Percentiles rank a stretch among this genome's conserved stretches.
Evolutionary conservation across 2,888 invertebrate genomes (phyloP).

Genomic region (Meiosimyza decipiens): DNA sequence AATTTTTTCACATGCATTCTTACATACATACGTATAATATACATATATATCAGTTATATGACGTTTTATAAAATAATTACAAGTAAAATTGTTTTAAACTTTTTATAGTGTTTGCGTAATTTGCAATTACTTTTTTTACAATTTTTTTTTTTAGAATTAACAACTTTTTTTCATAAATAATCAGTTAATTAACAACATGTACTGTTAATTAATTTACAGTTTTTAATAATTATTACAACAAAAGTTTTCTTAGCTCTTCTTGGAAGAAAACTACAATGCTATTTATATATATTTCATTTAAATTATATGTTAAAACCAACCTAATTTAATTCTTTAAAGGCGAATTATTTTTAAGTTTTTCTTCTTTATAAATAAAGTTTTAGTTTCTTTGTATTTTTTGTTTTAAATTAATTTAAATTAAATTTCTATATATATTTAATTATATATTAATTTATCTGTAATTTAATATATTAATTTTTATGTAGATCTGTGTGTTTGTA

Average conservation of each 20-base stretch:
- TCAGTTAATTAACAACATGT: too few species aligned
- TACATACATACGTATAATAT: too few species aligned
- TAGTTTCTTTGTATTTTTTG: constrained; percentile 7
- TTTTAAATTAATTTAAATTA: constrained; percentile 17
- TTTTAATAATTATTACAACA: constrained; percentile 38
- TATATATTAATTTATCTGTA: constrained; percentile 41
- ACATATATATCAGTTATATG: constrained; percentile 37
- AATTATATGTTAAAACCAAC: constrained; percentile 23
- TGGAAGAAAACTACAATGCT: too few species aligned
- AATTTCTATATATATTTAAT: constrained; percentile 16
- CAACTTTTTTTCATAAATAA: too few species aligned
- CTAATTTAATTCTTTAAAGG: constrained; percentile 15
- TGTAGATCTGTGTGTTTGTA: constrained; percentile 17
- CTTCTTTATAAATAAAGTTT: neutral
- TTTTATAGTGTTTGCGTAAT: too few species aligned
- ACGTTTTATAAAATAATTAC: too few species aligned
- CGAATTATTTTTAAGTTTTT: constrained; percentile 10
- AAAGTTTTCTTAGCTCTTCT: constrained; percentile 2
- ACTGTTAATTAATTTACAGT: too few species aligned
- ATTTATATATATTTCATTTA: neutral
- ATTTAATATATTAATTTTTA: constrained; percentile 22
- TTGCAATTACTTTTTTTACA: too few species aligned
- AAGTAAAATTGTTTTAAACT: too few species aligned
- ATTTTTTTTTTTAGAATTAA: too few species aligned
- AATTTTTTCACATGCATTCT: too few species aligned